Evolutionary conservation across 2,113 vertebrate species (phyloP).

Genomic region (Silurus meridionalis): DNA sequence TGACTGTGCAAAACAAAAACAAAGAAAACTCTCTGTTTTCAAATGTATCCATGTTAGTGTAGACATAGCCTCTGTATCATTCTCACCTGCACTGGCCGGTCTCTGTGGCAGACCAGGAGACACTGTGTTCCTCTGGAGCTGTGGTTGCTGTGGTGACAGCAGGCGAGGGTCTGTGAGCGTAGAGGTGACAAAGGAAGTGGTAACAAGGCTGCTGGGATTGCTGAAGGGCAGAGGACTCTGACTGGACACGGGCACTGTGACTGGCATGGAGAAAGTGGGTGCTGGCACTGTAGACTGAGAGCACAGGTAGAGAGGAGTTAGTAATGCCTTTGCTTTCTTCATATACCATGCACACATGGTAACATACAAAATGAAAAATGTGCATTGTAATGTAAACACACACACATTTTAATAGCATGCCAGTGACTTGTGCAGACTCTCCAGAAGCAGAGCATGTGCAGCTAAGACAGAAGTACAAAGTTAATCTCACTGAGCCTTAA

Average conservation of each 20-base stretch:
- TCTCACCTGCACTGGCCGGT: constrained; percentile 90
- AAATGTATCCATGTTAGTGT: not conserved
- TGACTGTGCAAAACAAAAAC: not conserved
- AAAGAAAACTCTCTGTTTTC: not conserved
- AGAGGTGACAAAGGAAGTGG: constrained; percentile 88
- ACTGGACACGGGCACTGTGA: constrained; percentile 93
- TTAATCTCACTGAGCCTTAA: constrained; percentile 25
- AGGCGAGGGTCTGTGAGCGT: constrained; percentile 91
- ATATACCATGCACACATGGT: not conserved
- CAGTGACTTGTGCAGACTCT: constrained; percentile 47
- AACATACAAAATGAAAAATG: not conserved
- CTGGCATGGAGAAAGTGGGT: constrained; percentile 94
- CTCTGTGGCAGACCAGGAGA: constrained; percentile 91
- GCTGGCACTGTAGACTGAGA: constrained; percentile 88
- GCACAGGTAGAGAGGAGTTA: constrained; percentile 37
- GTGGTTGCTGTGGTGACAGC: constrained; percentile 87
- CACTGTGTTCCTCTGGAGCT: constrained; percentile 88
- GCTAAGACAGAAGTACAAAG: constrained; percentile 39
- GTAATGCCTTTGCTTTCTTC: not conserved
- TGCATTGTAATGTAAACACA: constrained; percentile 1
- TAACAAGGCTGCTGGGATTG: constrained; percentile 86
- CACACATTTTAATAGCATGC: constrained; percentile 52
- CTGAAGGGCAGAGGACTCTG: constrained; percentile 91
- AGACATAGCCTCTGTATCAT: not conserved
- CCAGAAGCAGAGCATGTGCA: constrained; percentile 47